phyloP scores from a whole-genome alignment of 37 sponge, comb jelly and placozoan genomes.

The Ianthella basta region DNA sequence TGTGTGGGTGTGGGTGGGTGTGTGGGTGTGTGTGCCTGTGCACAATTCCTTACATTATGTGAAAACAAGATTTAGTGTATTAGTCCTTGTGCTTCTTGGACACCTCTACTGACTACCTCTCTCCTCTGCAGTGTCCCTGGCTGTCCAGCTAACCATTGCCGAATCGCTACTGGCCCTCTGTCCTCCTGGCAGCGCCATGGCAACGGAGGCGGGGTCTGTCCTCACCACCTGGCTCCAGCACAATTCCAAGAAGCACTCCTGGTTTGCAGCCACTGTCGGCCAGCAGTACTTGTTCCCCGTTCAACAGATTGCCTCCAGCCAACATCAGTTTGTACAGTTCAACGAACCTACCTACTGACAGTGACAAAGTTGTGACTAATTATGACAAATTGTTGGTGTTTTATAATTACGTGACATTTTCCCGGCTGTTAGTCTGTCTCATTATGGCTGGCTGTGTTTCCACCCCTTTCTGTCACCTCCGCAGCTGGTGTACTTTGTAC shows the following conservation, averaged over 20 bases:
- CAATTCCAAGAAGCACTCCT: neutral
- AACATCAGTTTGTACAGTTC: conserved; percentile 16
- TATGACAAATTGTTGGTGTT: neutral
- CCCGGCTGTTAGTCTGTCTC: neutral
- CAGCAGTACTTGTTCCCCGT: neutral
- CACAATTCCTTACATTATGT: neutral
- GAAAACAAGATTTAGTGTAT: no score
- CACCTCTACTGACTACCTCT: neutral
- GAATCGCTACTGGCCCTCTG: conserved; percentile 8
- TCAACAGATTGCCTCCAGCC: neutral
- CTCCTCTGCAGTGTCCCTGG: neutral
- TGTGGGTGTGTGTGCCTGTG: neutral
- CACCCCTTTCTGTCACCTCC: no score
- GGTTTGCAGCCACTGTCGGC: no score
- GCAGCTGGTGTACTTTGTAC: no score
- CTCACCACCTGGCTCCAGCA: conserved; percentile 8
- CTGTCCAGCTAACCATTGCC: conserved; percentile 1
- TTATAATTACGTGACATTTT: neutral
- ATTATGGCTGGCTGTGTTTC: no score
- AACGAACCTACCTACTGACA: conserved; percentile 27
- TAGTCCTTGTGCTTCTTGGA: no score
- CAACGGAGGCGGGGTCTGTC: neutral
- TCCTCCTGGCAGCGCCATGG: neutral
- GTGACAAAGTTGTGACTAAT: no score
- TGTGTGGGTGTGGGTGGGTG: neutral